phyloP scores from a whole-genome alignment of 2,113 vertebrate species.

The Mohoua ochrocephala region DNA sequence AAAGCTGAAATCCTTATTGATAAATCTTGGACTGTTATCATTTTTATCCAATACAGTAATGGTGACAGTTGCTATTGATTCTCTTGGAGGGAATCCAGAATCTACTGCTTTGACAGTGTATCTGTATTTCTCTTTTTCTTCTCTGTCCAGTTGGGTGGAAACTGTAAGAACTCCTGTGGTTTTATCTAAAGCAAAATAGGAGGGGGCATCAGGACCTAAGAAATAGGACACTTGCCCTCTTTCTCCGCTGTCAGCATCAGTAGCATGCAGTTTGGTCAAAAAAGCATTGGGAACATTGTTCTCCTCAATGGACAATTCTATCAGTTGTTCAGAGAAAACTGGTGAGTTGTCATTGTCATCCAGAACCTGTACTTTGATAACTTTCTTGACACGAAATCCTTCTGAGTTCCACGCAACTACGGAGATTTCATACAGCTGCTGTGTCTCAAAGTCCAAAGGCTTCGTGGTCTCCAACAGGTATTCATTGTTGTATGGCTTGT shows the following conservation, averaged over 20 bases:
- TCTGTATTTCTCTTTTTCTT: constrained; percentile 93
- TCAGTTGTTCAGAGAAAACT: constrained; percentile 83
- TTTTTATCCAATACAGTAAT: constrained; percentile 92
- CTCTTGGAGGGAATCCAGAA: constrained; percentile 84
- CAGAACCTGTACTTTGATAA: constrained; percentile 84
- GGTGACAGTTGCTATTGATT: constrained; percentile 88
- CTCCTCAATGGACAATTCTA: constrained; percentile 90
- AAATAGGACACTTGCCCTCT: constrained; percentile 86
- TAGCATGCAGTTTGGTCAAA: constrained; percentile 85
- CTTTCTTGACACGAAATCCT: constrained; percentile 79
- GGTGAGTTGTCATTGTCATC: constrained; percentile 96
- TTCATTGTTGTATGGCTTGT: constrained; percentile 86
- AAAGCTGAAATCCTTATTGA: constrained; percentile 98
- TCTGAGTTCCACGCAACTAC: constrained; percentile 80
- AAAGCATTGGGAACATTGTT: constrained; percentile 91
- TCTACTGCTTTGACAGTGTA: constrained; percentile 92
- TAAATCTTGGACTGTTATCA: constrained; percentile 95
- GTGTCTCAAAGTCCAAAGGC: constrained; percentile 86
- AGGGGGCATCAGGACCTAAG: constrained; percentile 87
- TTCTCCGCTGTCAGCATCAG: constrained; percentile 86
- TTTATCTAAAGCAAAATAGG: constrained; percentile 85
- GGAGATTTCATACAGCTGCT: constrained; percentile 83
- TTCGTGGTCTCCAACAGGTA: constrained; percentile 91
- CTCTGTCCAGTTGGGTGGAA: constrained; percentile 87
- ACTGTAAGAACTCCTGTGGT: constrained; percentile 87